Percentiles rank a stretch among this genome's conserved stretches.
These are phyloP conservation scores for Pseudobourletiella spinata DNA, from an alignment of 1,140 invertebrate genomes.

Conservation along the genomic window DNA sequence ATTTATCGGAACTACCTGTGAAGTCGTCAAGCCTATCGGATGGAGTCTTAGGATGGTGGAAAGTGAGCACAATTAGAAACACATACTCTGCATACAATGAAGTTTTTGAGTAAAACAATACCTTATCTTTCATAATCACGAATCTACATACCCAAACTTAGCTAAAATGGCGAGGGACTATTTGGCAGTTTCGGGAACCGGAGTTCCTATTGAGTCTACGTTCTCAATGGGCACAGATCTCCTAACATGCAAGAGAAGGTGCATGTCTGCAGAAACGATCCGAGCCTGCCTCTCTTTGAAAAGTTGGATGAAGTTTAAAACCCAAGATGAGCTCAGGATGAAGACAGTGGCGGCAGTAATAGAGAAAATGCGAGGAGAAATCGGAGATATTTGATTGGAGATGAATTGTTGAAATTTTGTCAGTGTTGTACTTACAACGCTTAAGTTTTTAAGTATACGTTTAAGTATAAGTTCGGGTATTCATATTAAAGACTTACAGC, in stretches of 20 bases:
- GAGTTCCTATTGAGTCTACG: constrained; percentile 2
- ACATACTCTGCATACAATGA: no score
- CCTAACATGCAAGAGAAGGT: not conserved
- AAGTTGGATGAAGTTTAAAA: not conserved
- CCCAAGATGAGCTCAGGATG: no score
- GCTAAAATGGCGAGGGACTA: constrained; percentile 1
- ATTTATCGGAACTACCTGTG: not conserved
- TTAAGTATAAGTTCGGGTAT: no score
- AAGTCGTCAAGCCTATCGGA: not conserved
- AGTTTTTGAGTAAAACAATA: not conserved
- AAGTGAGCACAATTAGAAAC: not conserved
- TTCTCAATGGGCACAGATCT: not conserved
- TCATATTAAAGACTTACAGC: no score
- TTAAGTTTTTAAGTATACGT: no score
- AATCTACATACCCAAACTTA: not conserved
- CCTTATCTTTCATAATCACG: not conserved
- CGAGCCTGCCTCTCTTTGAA: not conserved
- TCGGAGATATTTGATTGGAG: no score
- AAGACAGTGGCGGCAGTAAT: no score
- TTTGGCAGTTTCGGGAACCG: constrained; percentile 1
- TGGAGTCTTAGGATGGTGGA: not conserved
- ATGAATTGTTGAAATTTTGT: no score
- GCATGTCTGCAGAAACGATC: not conserved
- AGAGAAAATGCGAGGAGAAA: no score
- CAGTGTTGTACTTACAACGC: no score